Conservation (phyloP, 2,113 vertebrate species). For the Hiodon tergisus region DNA sequence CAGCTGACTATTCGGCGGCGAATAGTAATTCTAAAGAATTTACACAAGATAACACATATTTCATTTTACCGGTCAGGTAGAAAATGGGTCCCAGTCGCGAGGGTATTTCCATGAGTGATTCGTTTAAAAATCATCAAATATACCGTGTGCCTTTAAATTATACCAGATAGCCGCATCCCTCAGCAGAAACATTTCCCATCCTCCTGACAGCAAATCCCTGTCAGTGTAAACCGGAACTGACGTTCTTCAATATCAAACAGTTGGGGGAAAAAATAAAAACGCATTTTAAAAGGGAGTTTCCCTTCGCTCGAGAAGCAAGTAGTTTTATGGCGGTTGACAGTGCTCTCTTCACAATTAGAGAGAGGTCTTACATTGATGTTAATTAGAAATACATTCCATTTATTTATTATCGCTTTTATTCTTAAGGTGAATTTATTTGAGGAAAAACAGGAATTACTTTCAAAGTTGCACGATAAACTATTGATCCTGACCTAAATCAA, state of each 20-base stretch:
- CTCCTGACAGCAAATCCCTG: slow-evolving; percentile 66
- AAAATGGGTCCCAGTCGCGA: neutral
- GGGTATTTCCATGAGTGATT: neutral
- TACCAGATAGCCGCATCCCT: slow-evolving; percentile 53
- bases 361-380: too few species aligned
- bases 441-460: too few species aligned
- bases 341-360: too few species aligned
- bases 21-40: neutral
- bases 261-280: slow-evolving; percentile 6
- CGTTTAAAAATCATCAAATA: neutral
- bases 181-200: slow-evolving; percentile 68
- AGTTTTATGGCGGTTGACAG: neutral
- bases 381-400: too few species aligned
- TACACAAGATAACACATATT: neutral
- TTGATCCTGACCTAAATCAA: too few species aligned
- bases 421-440: too few species aligned
- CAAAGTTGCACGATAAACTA: too few species aligned
- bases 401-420: too few species aligned
- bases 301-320: slow-evolving; percentile 11
- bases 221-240: slow-evolving; percentile 66
- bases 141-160: slow-evolving; percentile 25
- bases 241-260: slow-evolving; percentile 3
- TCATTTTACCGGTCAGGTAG: neutral
- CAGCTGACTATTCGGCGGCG: too few species aligned
- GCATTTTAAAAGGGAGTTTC: slow-evolving; percentile 19